Evolutionary conservation across 1,140 invertebrate species (phyloP).

Genomic region (Diachasmimorpha longicaudata): DNA sequence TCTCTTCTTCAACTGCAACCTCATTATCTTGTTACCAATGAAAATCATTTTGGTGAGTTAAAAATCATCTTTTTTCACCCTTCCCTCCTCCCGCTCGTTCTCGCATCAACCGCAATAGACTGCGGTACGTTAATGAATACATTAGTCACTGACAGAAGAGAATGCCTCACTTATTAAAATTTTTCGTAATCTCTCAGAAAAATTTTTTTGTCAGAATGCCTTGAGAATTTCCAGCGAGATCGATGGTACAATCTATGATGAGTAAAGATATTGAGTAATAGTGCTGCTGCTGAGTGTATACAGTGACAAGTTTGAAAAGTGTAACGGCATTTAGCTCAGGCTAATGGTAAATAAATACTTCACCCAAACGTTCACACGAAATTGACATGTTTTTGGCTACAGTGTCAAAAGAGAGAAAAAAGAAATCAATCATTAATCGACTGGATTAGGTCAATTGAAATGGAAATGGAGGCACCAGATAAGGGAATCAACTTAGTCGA

Average conservation of each 20-base stretch:
- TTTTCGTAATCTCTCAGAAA: neutral
- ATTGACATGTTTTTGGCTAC: neutral
- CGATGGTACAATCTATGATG: neutral
- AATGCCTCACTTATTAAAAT: neutral
- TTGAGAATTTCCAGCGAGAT: neutral
- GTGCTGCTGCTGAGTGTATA: neutral
- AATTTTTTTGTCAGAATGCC: neutral
- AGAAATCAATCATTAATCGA: no score
- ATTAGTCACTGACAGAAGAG: neutral
- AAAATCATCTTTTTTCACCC: neutral
- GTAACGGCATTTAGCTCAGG: neutral
- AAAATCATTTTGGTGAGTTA: neutral
- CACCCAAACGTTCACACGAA: neutral
- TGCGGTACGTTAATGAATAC: neutral
- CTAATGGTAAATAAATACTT: neutral
- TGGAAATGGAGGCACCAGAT: no score
- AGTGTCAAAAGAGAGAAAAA: neutral
- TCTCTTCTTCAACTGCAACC: neutral
- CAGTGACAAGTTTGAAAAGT: neutral
- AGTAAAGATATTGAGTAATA: neutral
- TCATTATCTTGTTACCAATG: neutral
- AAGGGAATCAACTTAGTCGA: no score
- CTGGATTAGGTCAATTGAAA: no score
- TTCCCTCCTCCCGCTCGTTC: neutral
- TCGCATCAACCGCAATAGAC: neutral